These are phyloP conservation scores for Pachyramphus minor DNA, from an alignment of 2,113 vertebrate genomes.

Conservation along the genomic window DNA sequence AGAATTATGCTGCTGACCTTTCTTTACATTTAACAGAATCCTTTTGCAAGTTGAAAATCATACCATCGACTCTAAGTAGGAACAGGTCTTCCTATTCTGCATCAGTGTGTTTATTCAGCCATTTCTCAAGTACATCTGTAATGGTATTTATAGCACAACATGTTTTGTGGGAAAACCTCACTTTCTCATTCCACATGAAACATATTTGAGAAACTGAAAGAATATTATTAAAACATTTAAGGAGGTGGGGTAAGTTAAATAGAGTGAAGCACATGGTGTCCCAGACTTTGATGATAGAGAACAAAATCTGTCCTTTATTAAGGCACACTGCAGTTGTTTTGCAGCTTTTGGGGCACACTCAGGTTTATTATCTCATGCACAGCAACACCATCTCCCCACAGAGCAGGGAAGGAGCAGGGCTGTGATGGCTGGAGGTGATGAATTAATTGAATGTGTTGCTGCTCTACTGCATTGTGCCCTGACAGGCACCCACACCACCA, in stretches of 20 bases:
- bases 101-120: not conserved
- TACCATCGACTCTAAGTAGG: not conserved
- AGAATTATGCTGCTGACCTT: conserved; percentile 67
- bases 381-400: not conserved
- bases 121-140: not conserved
- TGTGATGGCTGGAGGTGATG: not conserved
- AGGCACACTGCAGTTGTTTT: not conserved
- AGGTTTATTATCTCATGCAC: accelerated
- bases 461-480: not conserved
- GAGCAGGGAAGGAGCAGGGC: not conserved
- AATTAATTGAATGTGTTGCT: not conserved
- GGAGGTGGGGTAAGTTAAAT: not conserved
- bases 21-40: conserved; percentile 37
- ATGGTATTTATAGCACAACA: not conserved
- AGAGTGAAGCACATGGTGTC: not conserved
- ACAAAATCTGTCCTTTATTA: not conserved
- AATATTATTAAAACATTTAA: not conserved
- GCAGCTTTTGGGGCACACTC: not conserved
- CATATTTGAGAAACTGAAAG: not conserved
- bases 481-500: not conserved
- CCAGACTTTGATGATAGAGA: not conserved
- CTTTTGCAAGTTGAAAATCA: not conserved
- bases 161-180: not conserved
- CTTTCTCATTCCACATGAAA: not conserved
- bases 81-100: not conserved